A percentile compares a stretch with the other conserved stretches of the same genome.
Conservation (phyloP, 2,888 invertebrate species). For the Microctonus hyperodae region DNA sequence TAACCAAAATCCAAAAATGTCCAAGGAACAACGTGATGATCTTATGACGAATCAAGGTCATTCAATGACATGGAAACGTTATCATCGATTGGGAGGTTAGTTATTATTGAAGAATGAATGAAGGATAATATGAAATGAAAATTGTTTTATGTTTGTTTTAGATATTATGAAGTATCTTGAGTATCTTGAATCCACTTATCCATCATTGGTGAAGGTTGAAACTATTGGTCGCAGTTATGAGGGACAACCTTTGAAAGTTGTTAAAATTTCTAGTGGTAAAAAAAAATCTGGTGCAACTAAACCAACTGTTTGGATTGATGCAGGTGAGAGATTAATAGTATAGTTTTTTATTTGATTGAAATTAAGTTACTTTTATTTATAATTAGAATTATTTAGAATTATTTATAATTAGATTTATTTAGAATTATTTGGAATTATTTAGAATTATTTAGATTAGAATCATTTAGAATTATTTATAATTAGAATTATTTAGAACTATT, state of each 20-base stretch:
- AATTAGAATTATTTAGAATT: too few relatives aligned
- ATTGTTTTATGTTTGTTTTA: constrained; percentile 49
- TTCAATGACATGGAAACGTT: constrained; percentile 75
- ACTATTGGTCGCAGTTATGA: constrained; percentile 78
- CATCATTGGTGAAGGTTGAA: constrained; percentile 72
- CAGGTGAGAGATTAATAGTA: constrained; percentile 64
- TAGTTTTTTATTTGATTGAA: not conserved
- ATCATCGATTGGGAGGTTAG: constrained; percentile 70
- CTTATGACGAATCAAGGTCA: constrained; percentile 69
- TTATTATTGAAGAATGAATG: not conserved
- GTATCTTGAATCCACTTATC: constrained; percentile 71
- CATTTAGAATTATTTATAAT: too few relatives aligned
- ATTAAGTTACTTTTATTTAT: not conserved
- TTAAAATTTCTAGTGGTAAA: constrained; percentile 69
- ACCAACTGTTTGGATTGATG: constrained; percentile 83
- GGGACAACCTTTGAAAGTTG: constrained; percentile 74
- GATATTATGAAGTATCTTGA: constrained; percentile 76
- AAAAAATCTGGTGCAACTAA: constrained; percentile 64
- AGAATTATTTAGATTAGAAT: too few relatives aligned
- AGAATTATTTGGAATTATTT: too few relatives aligned
- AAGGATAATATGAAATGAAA: too few relatives aligned
- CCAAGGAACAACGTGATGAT: constrained; percentile 69
- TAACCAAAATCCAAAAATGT: constrained; percentile 73
- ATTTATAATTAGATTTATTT: too few relatives aligned
- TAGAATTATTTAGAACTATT: too few relatives aligned